Evolutionary conservation across 2,113 vertebrate species (phyloP).

Genomic region (Corvus cornix): DNA sequence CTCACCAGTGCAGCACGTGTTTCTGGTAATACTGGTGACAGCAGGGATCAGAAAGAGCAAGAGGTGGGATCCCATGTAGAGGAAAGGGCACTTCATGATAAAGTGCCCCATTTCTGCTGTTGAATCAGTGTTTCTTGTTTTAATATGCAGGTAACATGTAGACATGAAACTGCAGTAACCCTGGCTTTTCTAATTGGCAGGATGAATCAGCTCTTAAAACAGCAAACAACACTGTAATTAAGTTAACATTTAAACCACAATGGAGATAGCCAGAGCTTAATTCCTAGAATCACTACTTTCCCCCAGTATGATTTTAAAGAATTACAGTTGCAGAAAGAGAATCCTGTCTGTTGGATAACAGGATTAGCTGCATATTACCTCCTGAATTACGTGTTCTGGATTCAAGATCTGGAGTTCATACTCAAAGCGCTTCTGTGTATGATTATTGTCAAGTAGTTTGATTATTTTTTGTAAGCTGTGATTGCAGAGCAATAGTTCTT

Average conservation of each 20-base stretch:
- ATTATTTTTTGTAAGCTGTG: background rate
- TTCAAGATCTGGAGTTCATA: background rate
- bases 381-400: background rate
- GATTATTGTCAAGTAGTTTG: background rate
- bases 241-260: background rate
- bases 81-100: background rate
- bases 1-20: rapidly evolving
- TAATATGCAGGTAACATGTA: background rate
- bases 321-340: background rate
- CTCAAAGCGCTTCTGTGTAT: background rate
- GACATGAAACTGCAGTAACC: background rate
- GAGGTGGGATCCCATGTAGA: background rate
- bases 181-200: background rate
- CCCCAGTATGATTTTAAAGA: background rate
- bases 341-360: background rate
- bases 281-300: background rate
- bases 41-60: background rate
- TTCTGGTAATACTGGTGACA: background rate
- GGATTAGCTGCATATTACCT: background rate
- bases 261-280: background rate
- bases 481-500: background rate
- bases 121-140: background rate
- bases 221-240: background rate
- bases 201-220: background rate
- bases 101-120: background rate